Percentiles rank a stretch among this genome's conserved stretches.
Conservation (phyloP, 2,888 invertebrate species). For the Pachydiplax longipennis region DNA sequence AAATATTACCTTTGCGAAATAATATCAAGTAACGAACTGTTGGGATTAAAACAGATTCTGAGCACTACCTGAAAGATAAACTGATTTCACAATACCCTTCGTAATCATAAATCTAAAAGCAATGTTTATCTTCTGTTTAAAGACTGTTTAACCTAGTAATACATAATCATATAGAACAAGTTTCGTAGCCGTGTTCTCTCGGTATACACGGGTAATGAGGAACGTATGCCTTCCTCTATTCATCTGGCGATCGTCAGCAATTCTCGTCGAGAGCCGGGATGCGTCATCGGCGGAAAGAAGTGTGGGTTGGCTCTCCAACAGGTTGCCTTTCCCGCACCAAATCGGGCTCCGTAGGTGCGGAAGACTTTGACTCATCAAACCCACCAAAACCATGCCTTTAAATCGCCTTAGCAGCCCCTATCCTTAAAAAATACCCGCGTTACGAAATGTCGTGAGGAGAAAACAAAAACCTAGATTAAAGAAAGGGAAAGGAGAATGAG, state of each 20-base stretch:
- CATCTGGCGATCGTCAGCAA: neutral
- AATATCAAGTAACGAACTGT: too few species aligned
- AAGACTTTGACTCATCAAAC: slow-evolving; percentile 15
- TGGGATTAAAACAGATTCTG: too few species aligned
- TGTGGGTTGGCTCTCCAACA: neutral
- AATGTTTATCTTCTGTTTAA: too few species aligned
- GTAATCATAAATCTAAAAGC: too few species aligned
- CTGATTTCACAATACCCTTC: too few species aligned
- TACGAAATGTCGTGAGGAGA: neutral
- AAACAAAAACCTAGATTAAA: neutral
- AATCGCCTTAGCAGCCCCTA: neutral
- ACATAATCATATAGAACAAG: too few species aligned
- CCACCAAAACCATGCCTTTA: neutral
- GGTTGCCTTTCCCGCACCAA: slow-evolving; percentile 23
- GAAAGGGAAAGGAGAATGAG: neutral
- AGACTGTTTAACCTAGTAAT: too few species aligned
- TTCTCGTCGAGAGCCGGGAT: neutral
- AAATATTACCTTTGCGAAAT: too few species aligned
- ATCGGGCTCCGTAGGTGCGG: neutral
- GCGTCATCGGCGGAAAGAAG: neutral
- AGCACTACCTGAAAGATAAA: too few species aligned
- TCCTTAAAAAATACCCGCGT: neutral
- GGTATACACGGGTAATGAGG: too few species aligned
- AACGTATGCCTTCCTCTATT: neutral
- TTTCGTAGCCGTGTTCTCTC: too few species aligned